phyloP scores from a whole-genome alignment of 1,140 invertebrate genomes.

The Lordiphosa collinella region DNA sequence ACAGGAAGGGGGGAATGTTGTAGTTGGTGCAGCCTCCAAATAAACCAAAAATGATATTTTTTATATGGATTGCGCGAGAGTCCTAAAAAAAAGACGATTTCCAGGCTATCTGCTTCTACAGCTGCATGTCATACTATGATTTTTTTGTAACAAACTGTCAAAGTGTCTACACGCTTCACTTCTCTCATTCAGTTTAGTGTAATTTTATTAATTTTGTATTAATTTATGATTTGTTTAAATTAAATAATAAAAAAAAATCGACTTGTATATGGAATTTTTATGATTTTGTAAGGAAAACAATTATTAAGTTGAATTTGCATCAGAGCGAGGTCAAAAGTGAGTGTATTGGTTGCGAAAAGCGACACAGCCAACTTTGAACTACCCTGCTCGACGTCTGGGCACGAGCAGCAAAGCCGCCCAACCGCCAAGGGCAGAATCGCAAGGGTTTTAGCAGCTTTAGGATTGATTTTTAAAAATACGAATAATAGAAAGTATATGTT shows the following conservation, averaged over 20 bases:
- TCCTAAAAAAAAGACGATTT: constrained; percentile 1
- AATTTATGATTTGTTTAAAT: constrained; percentile 71
- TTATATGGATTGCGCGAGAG: constrained; percentile 15
- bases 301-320: no score
- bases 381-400: no score
- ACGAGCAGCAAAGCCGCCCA: no score
- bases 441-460: no score
- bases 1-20: constrained; percentile 12
- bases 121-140: constrained; percentile 24
- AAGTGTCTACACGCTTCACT: constrained; percentile 29
- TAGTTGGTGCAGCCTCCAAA: constrained; percentile 42
- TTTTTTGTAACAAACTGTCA: constrained; percentile 47
- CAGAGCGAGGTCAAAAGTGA: no score
- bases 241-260: constrained; percentile 64
- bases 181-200: constrained; percentile 56
- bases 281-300: no score
- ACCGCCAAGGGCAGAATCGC: no score
- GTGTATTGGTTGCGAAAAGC: no score
- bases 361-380: no score
- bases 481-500: no score
- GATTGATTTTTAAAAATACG: no score
- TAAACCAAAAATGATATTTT: constrained; percentile 74
- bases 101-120: constrained; percentile 20
- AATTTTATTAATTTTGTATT: constrained; percentile 72
- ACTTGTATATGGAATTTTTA: no score